Conservation (phyloP, 2,113 vertebrate genomes). For the Macroglossus sobrinus region DNA sequence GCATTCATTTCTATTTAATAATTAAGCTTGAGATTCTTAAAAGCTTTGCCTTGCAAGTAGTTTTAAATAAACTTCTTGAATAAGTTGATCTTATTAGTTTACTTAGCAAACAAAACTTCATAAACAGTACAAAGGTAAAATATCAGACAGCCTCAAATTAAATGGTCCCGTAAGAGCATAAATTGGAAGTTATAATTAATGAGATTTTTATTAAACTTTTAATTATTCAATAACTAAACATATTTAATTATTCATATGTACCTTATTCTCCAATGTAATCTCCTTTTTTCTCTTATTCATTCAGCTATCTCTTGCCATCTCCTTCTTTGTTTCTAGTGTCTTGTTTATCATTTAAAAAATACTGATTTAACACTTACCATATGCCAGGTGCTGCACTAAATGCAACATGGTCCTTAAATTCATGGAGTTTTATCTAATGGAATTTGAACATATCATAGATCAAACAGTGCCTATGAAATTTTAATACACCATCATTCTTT, state of each 20-base stretch:
- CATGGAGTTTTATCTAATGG: not conserved
- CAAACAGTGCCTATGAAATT: not conserved
- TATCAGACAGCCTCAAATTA: not conserved
- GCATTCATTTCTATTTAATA: not conserved
- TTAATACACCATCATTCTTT: not conserved
- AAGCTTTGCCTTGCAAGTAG: not conserved
- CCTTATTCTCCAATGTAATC: not conserved
- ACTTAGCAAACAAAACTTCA: not conserved
- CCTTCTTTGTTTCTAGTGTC: not conserved
- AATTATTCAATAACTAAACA: conserved; percentile 15
- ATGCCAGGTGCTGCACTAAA: not conserved
- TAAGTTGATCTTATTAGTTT: not conserved
- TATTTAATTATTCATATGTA: not conserved
- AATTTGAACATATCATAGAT: not conserved
- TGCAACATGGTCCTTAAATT: not conserved
- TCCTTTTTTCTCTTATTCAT: not conserved
- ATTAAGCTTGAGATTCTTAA: conserved; percentile 7
- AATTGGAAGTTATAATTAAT: not conserved
- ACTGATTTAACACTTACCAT: not conserved
- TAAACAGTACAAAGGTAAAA: conserved; percentile 33
- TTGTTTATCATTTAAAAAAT: not conserved
- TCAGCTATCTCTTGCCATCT: not conserved
- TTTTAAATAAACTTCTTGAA: not conserved
- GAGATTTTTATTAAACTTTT: not conserved
- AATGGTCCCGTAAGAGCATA: not conserved